Conservation (phyloP, 2,888 invertebrate genomes). For the Dioctria linearis region DNA sequence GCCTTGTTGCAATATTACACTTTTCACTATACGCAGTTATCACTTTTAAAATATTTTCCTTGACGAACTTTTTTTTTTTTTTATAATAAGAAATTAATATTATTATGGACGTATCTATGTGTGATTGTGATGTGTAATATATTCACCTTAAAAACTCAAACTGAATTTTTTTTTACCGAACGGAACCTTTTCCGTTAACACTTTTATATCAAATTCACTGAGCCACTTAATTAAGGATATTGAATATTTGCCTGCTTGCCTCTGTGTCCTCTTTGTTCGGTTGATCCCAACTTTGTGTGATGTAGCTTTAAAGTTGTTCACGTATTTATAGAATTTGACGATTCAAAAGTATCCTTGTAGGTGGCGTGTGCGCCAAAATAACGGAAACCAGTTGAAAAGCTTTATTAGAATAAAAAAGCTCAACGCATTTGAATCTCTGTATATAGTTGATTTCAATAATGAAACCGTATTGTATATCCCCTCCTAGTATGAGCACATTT, state of each 20-base stretch:
- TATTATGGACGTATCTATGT: too few species aligned
- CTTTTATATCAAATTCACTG: conserved; percentile 30
- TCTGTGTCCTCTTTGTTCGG: conserved; percentile 42
- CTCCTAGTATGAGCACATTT: conserved; percentile 22
- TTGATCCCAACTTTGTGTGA: conserved; percentile 51
- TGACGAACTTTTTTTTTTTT: too few species aligned
- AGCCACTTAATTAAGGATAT: conserved; percentile 14
- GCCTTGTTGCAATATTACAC: background rate
- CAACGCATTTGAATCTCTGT: background rate
- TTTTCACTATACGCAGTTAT: background rate
- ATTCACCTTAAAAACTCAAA: background rate
- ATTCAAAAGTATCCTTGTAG: conserved; percentile 44
- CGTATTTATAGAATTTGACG: conserved; percentile 50
- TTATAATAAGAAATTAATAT: too few species aligned
- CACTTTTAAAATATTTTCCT: background rate
- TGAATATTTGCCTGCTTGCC: conserved; percentile 6
- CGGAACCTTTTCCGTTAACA: background rate
- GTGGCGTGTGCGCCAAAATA: conserved; percentile 30
- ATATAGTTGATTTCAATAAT: conserved; percentile 8
- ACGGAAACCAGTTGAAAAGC: conserved; percentile 15
- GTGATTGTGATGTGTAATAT: too few species aligned
- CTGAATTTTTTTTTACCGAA: background rate
- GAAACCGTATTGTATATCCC: background rate
- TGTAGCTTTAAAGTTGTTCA: conserved; percentile 30
- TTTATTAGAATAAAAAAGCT: conserved; percentile 39